phyloP scores from a whole-genome alignment of 2,113 vertebrate genomes.

The Ctenomys sociabilis region DNA sequence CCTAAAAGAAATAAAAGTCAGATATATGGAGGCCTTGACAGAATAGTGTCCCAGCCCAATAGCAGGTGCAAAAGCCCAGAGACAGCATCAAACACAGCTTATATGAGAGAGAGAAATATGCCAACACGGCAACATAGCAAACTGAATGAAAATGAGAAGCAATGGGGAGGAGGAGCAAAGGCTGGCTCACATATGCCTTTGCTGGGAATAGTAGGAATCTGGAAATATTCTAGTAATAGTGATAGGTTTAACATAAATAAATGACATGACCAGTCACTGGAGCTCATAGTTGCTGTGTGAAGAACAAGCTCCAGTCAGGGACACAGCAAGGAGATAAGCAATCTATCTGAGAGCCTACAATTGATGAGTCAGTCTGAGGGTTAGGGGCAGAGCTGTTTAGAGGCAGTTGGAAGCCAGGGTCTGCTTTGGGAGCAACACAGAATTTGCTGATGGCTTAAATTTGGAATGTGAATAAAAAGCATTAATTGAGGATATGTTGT shows the following conservation, averaged over 20 bases:
- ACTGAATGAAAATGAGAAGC: neutral
- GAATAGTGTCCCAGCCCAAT: neutral
- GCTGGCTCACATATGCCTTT: neutral
- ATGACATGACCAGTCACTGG: neutral
- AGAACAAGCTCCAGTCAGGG: neutral
- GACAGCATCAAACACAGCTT: neutral
- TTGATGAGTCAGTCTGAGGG: neutral
- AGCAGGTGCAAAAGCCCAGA: neutral
- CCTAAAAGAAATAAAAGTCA: neutral
- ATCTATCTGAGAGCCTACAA: neutral
- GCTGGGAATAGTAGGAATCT: neutral
- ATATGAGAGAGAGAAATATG: neutral
- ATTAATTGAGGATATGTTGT: neutral
- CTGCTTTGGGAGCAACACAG: neutral
- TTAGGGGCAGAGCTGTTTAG: neutral
- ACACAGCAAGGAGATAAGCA: neutral
- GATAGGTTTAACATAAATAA: neutral
- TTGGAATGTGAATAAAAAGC: neutral
- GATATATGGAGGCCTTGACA: neutral
- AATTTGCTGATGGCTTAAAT: slow-evolving; percentile 24
- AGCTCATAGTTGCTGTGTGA: neutral
- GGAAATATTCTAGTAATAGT: neutral
- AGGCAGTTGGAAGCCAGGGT: neutral
- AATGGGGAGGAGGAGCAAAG: neutral
- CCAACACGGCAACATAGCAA: neutral